Base-by-base conservation (phyloP, 1,140 invertebrate species). In the Philopotamus ludificatus region DNA sequence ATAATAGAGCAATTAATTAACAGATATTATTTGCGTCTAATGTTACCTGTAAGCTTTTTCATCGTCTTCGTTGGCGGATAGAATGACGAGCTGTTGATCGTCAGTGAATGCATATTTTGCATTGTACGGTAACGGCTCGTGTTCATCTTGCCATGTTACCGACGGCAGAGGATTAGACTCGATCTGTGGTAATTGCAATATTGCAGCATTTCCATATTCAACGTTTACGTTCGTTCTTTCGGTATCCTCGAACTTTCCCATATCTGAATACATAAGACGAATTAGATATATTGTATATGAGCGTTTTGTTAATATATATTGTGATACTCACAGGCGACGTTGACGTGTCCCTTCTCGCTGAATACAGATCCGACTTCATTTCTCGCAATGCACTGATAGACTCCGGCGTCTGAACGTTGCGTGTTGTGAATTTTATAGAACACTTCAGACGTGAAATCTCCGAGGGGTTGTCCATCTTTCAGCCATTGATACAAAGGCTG, bases 301-400 rank as follows among this genome's bases (percentile, higher is more conserved):
- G 21, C 10, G 22, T 50, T n/a, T 7, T 34, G 12, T 34, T 34
- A 34, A 34, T 12, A 34, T 7, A 7, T 34, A 34, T 34, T 7
- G 12, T 34, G n/a, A 22, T 25, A 34, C 92, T 90, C 86, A 96
- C 94, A 95, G 41, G 93, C 93, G 55, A 96, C 91, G 49, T 89
- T 84, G 51, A 97, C 87, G 69, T 88, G 84, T 72, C 92, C 90
- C 76, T 91, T 89, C 73, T 95, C 89, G 75, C 93, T 95, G 74
- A 94, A 87, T 75, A 97, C 91, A 47, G 93, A 89, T 42, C 94
- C 94, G 47, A 92, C 92, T 69, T 90, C 87, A 77, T 96, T 97
- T 62, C 86, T 86, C 8, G 94, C 94, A 49, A 95, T 86, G 79
- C 94, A 97, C 74, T 94, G 89, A 77, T 97, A 97, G 28, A 87